Evolutionary conservation across 35 echinoderm and acorn worm genomes (phyloP).

Genomic region (Heliocidaris erythrogramma): DNA sequence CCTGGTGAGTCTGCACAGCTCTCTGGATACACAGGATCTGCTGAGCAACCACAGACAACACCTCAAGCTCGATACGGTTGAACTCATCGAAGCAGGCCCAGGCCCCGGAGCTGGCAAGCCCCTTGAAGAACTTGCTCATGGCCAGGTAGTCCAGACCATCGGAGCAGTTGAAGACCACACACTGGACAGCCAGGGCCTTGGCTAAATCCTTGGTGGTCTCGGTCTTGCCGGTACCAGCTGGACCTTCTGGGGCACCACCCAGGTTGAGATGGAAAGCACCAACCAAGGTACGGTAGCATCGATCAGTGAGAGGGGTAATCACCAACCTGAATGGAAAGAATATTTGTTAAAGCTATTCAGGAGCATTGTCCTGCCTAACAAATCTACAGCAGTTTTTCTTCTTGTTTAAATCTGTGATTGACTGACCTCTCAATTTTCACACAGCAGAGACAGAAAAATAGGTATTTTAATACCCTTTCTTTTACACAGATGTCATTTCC

Average conservation of each 20-base stretch:
- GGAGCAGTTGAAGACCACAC: slow-evolving; percentile 99
- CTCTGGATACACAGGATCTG: slow-evolving; percentile 98
- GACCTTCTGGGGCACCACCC: slow-evolving; percentile 95
- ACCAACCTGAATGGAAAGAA: slow-evolving; percentile 73
- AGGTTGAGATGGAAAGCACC: slow-evolving; percentile 99
- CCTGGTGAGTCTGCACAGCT: slow-evolving; percentile 74
- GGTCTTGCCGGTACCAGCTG: slow-evolving; percentile 97
- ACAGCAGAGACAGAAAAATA: no score
- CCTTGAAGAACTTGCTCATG: slow-evolving; percentile 99
- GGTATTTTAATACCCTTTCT: no score
- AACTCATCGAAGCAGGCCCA: slow-evolving; percentile 99
- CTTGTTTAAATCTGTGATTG: background rate
- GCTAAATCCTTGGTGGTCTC: slow-evolving; percentile 99
- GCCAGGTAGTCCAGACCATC: slow-evolving; percentile 98
- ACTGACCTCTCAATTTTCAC: no score
- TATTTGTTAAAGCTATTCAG: background rate
- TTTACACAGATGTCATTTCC: no score
- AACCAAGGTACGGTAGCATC: slow-evolving; percentile 95
- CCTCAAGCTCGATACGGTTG: slow-evolving; percentile 98
- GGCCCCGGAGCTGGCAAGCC: slow-evolving; percentile 93
- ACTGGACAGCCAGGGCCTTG: slow-evolving; percentile 98
- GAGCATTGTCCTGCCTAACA: background rate
- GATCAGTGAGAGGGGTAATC: slow-evolving; percentile 98
- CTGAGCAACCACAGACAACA: slow-evolving; percentile 99
- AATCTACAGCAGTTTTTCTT: background rate